Percentiles rank a stretch among this genome's conserved stretches.
Evolutionary conservation across 2,113 vertebrate genomes (phyloP).

Genomic region (Machaerirhynchus nigripectus): DNA sequence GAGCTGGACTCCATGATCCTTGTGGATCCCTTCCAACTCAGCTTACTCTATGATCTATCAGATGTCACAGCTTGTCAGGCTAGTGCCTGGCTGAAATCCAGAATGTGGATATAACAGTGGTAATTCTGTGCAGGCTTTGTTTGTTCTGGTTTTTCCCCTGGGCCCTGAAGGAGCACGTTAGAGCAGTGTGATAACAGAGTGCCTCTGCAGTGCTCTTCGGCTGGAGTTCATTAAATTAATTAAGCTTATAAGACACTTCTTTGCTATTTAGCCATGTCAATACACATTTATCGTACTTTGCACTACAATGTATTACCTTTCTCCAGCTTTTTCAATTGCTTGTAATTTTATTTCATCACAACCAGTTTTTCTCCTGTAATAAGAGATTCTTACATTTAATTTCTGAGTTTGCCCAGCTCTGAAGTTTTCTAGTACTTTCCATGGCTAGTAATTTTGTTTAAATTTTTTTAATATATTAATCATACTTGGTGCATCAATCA

Average conservation of each 20-base stretch:
- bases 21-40: neutral
- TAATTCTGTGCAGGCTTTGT: neutral
- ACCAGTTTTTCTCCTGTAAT: neutral
- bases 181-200: neutral
- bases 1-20: fast-evolving
- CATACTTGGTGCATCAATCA: neutral
- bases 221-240: conserved; percentile 15
- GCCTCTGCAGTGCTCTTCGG: neutral
- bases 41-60: fast-evolving
- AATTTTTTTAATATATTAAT: neutral
- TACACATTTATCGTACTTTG: neutral
- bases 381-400: neutral
- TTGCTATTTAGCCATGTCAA: neutral
- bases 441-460: neutral
- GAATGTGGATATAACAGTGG: neutral
- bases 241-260: neutral
- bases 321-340: neutral
- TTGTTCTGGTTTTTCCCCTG: neutral
- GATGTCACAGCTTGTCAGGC: neutral
- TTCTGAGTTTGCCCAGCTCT: neutral
- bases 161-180: neutral
- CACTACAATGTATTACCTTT: neutral
- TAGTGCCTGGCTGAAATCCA: neutral
- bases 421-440: neutral
- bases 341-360: neutral